phyloP scores from a whole-genome alignment of 2,888 invertebrate species.

The Steinernema hermaphroditum region DNA sequence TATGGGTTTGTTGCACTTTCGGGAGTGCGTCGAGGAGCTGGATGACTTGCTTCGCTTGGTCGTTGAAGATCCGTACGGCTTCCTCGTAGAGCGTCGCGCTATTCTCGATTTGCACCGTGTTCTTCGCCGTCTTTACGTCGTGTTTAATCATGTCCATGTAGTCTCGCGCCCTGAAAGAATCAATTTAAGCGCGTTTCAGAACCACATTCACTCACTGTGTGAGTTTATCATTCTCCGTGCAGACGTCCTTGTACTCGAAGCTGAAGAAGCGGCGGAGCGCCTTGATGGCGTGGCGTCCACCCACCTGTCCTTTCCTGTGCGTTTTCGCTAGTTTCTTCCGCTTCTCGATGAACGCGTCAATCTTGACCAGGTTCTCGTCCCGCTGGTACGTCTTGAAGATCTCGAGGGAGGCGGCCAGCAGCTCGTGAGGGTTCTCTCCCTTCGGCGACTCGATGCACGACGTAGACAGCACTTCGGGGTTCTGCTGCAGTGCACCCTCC shows the following conservation, averaged over 20 bases:
- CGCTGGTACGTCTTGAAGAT: slow-evolving; percentile 35
- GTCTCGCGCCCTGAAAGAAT: slow-evolving; percentile 39
- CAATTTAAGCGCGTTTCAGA: neutral
- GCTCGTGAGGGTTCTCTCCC: slow-evolving; percentile 39
- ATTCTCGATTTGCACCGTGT: slow-evolving; percentile 54
- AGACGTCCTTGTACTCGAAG: slow-evolving; percentile 34
- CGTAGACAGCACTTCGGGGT: slow-evolving; percentile 32
- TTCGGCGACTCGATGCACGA: slow-evolving; percentile 31
- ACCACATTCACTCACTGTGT: slow-evolving; percentile 33
- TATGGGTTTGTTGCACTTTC: slow-evolving; percentile 35
- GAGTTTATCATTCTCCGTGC: slow-evolving; percentile 33
- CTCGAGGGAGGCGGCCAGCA: slow-evolving; percentile 33
- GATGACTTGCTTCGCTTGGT: slow-evolving; percentile 41
- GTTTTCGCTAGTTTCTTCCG: slow-evolving; percentile 33
- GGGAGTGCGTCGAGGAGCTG: slow-evolving; percentile 34
- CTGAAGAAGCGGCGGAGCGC: slow-evolving; percentile 35
- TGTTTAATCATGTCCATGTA: slow-evolving; percentile 50
- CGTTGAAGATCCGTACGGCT: slow-evolving; percentile 51
- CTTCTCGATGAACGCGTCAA: slow-evolving; percentile 34
- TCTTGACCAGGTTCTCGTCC: neutral
- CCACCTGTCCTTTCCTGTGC: slow-evolving; percentile 34
- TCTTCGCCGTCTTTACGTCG: slow-evolving; percentile 51
- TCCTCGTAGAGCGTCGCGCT: slow-evolving; percentile 50
- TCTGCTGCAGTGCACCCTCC: slow-evolving; percentile 35
- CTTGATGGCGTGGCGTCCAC: slow-evolving; percentile 28